These are phyloP conservation scores for Octomys mimax DNA, from an alignment of 2,797 vertebrate genomes.

Conservation along the genomic window DNA sequence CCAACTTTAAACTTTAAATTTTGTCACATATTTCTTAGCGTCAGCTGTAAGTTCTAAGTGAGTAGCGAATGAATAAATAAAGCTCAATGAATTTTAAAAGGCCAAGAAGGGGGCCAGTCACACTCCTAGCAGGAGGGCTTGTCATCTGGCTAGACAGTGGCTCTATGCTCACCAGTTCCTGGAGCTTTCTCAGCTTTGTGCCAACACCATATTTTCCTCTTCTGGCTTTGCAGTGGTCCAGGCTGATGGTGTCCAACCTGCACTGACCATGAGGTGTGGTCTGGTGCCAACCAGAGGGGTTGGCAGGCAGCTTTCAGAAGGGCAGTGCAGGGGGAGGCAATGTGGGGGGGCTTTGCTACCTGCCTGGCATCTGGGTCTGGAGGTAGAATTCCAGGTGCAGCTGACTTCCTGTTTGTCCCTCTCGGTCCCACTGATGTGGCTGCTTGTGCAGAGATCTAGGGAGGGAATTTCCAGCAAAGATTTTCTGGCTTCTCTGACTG, in stretches of 20 bases:
- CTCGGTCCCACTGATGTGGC: background rate
- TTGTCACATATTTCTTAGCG: background rate
- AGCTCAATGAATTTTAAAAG: background rate
- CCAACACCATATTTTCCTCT: background rate
- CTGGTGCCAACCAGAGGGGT: background rate
- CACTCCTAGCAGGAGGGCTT: background rate
- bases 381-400: background rate
- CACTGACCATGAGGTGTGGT: rapidly evolving
- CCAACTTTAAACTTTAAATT: constrained; percentile 11
- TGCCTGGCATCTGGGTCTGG: background rate
- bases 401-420: background rate
- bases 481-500: background rate
- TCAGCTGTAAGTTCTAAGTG: background rate
- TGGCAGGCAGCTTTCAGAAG: background rate
- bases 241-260: background rate
- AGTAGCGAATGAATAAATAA: background rate
- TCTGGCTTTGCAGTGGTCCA: background rate
- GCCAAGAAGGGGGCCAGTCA: background rate
- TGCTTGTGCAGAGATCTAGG: background rate
- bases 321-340: background rate
- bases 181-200: background rate
- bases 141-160: background rate
- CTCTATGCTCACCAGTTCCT: background rate
- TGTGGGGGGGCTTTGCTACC: background rate
- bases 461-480: background rate